These are phyloP conservation scores for Eupsilia transversa DNA, from an alignment of 2,888 invertebrate genomes.

Conservation along the genomic window DNA sequence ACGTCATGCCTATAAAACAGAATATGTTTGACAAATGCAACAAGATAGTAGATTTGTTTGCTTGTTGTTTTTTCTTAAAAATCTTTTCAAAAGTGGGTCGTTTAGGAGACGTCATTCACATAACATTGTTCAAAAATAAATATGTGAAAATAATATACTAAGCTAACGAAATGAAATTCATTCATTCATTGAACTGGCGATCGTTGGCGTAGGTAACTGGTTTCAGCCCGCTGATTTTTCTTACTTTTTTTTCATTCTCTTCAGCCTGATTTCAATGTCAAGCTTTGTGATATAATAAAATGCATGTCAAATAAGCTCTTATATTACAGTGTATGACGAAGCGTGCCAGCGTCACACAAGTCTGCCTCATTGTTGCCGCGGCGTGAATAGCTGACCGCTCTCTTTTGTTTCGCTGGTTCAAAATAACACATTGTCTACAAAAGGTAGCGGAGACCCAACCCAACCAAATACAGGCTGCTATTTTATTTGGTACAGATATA, in stretches of 20 bases:
- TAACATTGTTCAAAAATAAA: slow-evolving; percentile 7
- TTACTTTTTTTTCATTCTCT: slow-evolving; percentile 5
- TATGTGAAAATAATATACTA: not conserved
- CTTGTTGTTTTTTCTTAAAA: slow-evolving; percentile 4
- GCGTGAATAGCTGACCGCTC: slow-evolving; percentile 74
- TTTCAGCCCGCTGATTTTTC: slow-evolving; percentile 17
- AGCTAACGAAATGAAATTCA: slow-evolving; percentile 28
- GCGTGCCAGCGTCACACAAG: slow-evolving; percentile 64
- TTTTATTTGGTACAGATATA: slow-evolving; percentile 46
- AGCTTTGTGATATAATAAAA: slow-evolving; percentile 27
- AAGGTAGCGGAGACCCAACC: slow-evolving; percentile 68
- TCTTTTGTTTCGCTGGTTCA: slow-evolving; percentile 77
- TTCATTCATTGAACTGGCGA: slow-evolving; percentile 36
- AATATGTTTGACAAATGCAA: slow-evolving; percentile 38
- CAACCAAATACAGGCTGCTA: slow-evolving; percentile 59
- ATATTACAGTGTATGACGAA: slow-evolving; percentile 62
- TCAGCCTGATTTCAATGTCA: slow-evolving; percentile 26
- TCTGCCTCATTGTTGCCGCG: slow-evolving; percentile 73
- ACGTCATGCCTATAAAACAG: slow-evolving; percentile 26
- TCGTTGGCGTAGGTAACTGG: slow-evolving; percentile 8
- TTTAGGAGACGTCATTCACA: slow-evolving; percentile 30
- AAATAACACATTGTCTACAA: slow-evolving; percentile 75
- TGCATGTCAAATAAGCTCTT: slow-evolving; percentile 41
- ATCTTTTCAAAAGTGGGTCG: not conserved
- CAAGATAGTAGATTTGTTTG: slow-evolving; percentile 11